Evolutionary conservation across 1,140 invertebrate species (phyloP), one percentile per base, ranked within the genome.

Genomic region (Ips typographus): DNA sequence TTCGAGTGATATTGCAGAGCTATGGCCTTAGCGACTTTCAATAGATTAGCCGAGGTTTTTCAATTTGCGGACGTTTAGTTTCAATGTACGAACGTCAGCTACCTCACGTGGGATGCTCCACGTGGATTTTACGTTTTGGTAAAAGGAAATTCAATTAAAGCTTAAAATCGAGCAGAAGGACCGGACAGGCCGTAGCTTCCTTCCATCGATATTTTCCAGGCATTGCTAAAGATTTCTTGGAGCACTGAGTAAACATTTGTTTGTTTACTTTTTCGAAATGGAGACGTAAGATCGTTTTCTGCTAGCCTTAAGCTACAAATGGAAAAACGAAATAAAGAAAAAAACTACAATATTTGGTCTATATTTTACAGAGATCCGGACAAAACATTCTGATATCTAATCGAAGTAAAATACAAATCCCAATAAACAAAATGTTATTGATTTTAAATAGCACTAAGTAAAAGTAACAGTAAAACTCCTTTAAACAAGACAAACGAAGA

Each of bases 201-300:
- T 39, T 38, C 37, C 4, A 66, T 51, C 43, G 44, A 36, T n/a
- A 66, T 66, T 66, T 66, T 59, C 36, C 55, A 66, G 49, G 43
- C 65, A 58, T 44, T 66, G 55, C 65, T 40, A 40, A 66, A 59
- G 43, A 58, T 66, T 58, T 66, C 65, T 66, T 58, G 42, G 37
- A 66, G 65, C 55, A 66, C 55, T 66, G 65, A 49, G 43, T 43
- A 66, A 66, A 66, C 65, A 66, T 58, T 37, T 66, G 65, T 51
- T 59, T 66, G 65, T 66, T 58, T 66, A 51, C 55, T 41, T 66
- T 66, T 47, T 22, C 42, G 42, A 65, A 66, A 58, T 66, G 55
- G 65, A 66, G 55, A 66, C 43, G 65, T 51, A 66, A 66, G 44
- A 66, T 59, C 41, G 51, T 58, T 66, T 66, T 49, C 65, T 37